Conservation (phyloP, 2,113 vertebrate species). For the Carlito syrichta region DNA sequence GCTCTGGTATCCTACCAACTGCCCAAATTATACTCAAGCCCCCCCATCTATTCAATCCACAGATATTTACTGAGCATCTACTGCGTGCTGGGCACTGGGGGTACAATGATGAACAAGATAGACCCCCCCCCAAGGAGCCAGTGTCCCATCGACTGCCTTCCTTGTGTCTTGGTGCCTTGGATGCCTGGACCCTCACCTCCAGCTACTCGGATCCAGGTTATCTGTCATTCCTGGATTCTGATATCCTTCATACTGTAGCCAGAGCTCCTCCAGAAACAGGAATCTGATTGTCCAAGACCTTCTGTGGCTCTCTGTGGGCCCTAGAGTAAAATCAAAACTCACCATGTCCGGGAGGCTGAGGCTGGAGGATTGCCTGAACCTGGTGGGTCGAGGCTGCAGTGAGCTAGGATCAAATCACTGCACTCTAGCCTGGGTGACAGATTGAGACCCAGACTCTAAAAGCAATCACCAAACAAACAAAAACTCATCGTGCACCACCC, state of each 20-base stretch:
- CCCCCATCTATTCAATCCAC: neutral
- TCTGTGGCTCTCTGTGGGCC: too few species aligned
- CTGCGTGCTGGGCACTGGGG: neutral
- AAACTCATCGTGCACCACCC: neutral
- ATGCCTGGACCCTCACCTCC: neutral
- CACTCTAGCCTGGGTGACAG: too few species aligned
- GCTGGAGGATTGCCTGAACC: too few species aligned
- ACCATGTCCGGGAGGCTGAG: too few species aligned
- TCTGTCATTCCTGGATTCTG: neutral
- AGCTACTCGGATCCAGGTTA: neutral
- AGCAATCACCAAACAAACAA: too few species aligned
- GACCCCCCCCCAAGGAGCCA: neutral
- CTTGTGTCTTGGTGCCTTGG: neutral
- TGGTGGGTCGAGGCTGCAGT: too few species aligned
- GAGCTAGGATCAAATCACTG: too few species aligned
- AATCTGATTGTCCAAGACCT: neutral
- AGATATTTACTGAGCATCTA: neutral
- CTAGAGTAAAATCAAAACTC: neutral
- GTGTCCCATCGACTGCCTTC: neutral
- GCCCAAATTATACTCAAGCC: neutral
- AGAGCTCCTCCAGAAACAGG: neutral
- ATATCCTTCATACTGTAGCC: neutral
- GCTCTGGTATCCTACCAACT: neutral
- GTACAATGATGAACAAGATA: too few species aligned
- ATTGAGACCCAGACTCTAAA: too few species aligned